Evolutionary conservation across 2,113 vertebrate genomes (phyloP), one percentile per base, ranked within the genome.

Genomic region (Balaeniceps rex): DNA sequence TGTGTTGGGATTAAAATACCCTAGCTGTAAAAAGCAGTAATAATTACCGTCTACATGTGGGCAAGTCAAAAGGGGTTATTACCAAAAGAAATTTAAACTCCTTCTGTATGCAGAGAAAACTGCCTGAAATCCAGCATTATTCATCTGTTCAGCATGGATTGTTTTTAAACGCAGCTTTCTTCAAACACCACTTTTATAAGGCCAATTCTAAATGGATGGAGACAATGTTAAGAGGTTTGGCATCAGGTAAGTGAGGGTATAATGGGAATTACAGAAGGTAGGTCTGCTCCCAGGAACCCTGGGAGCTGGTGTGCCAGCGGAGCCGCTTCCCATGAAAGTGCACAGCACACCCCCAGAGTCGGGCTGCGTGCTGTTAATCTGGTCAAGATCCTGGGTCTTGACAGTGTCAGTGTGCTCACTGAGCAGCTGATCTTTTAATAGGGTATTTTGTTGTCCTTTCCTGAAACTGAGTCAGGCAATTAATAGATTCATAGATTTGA

Each of bases 1-100:
- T 94, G 95, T 95, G 93, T 95, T 91, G 87, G 94, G 95, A 95
- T 96, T 95, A 97, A 96, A 97, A 97, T 97, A 96, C 93, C 46
- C 89, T 85, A 83, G 81, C 97, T 38, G 70, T 97, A 97, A 97
- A 97, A 97, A 96, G 94, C 96, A 95, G 94, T 96, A 95, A 97
- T 97, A 97, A 97, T 97, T 97, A 97, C 94, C 0, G 28, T 95
- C 95, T 97, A 96, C 91, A 87, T 95, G 96, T 95, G 96, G 95
- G 97, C 89, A 96, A 95, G 91, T 93, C 95, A 94, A 94, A 94
- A 97, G 87, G 63, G 87, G 87, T 95, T 95, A 95, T 97, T 97
- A 96, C 96, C 93, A 91, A 93, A 96, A 93, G 94, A 95, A 95
- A 95, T 95, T 94, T 66, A 74, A 97, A 95, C 54, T 93, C 61